Evolutionary conservation across 2,888 invertebrate species (phyloP).

Genomic region (Tethea ocularis): DNA sequence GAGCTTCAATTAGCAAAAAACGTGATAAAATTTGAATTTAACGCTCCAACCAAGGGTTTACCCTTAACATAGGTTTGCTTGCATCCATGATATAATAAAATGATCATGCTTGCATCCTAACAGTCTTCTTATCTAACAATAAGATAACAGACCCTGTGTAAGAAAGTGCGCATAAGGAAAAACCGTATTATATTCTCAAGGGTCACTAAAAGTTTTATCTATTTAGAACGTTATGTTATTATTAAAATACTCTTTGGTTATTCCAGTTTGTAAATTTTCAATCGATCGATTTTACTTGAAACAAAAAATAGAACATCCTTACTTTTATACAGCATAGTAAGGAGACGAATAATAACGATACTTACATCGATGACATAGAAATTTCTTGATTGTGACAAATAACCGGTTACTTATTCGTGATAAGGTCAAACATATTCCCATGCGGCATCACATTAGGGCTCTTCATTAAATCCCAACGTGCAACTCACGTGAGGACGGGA

Average conservation of each 20-base stretch:
- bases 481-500: slow-evolving; percentile 20
- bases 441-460: slow-evolving; percentile 11
- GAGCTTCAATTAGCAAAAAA: too few relatives aligned
- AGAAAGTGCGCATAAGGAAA: too few relatives aligned
- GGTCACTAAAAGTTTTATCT: too few relatives aligned
- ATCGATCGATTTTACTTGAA: background rate
- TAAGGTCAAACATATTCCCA: slow-evolving; percentile 33
- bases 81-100: too few relatives aligned
- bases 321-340: background rate
- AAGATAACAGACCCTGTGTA: too few relatives aligned
- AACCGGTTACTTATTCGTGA: slow-evolving; percentile 21
- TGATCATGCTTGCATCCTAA: too few relatives aligned
- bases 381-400: slow-evolving; percentile 27
- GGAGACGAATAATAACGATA: background rate
- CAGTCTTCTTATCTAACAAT: background rate
- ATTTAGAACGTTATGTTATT: too few relatives aligned
- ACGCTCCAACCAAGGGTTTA: too few relatives aligned
- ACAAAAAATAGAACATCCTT: background rate
- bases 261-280: background rate
- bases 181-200: too few relatives aligned
- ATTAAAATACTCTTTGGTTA: too few relatives aligned
- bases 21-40: too few relatives aligned
- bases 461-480: background rate
- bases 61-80: too few relatives aligned
- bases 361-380: background rate